Percentiles rank a stretch among this genome's conserved stretches.
These are phyloP conservation scores for Caenorhabditis brenneri DNA, from an alignment of 1,140 invertebrate species.

Conservation along the genomic window DNA sequence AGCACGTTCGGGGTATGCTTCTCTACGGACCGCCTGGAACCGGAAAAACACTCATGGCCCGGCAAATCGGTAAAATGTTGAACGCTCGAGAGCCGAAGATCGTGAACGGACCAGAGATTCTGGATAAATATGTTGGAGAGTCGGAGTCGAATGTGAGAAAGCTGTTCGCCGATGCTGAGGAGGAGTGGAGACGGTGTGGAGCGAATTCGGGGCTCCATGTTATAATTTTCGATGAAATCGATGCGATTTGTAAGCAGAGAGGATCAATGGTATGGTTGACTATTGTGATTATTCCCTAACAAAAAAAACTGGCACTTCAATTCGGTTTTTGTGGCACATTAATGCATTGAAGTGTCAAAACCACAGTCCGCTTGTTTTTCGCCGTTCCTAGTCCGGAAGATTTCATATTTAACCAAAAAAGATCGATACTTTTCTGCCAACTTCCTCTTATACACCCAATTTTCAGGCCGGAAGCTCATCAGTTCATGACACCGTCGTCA, in stretches of 20 bases:
- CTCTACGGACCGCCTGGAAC: slow-evolving; percentile 96
- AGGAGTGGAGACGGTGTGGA: slow-evolving; percentile 90
- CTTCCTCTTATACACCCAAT: no score
- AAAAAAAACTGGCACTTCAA: no score
- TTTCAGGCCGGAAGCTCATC: slow-evolving; percentile 76
- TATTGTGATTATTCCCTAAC: no score
- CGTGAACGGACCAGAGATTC: slow-evolving; percentile 98
- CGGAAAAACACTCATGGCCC: slow-evolving; percentile 97
- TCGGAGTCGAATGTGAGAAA: slow-evolving; percentile 96
- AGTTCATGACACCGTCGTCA: slow-evolving; percentile 99
- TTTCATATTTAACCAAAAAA: no score
- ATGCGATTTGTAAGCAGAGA: slow-evolving; percentile 98
- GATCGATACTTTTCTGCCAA: no score
- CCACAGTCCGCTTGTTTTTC: no score
- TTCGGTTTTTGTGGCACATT: no score
- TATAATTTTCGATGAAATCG: slow-evolving; percentile 99
- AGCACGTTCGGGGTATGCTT: slow-evolving; percentile 95
- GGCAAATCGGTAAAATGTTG: slow-evolving; percentile 97
- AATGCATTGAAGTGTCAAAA: no score
- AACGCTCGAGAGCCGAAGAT: slow-evolving; percentile 98
- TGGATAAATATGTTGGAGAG: slow-evolving; percentile 99
- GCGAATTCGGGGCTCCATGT: slow-evolving; percentile 97
- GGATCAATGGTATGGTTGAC: no score
- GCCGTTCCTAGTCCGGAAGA: no score
- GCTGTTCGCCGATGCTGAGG: slow-evolving; percentile 96